Base-by-base conservation (phyloP, 2,888 invertebrate species). In the Amblyteles armatorius region DNA sequence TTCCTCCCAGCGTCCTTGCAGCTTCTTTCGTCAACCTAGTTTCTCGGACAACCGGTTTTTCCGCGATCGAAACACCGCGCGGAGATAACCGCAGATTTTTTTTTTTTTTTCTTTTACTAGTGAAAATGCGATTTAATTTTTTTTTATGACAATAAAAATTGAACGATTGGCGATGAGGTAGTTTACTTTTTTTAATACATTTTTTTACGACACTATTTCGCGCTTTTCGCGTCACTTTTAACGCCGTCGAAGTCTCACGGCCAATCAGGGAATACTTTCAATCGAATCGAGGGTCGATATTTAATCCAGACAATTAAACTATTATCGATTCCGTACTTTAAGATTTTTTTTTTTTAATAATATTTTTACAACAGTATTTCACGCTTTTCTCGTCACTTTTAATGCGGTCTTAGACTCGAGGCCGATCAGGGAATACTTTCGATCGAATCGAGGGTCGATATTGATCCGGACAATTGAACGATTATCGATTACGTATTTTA, bases 21-120 rank as follows among this genome's bases (percentile, higher is more conserved):
- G 67, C 77, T 63, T 71, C 69, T 83, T 79, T 74, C 68, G 52
- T 60, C 68, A 74, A 60, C n/a, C 44, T 22, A 16, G 40, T 57
- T 73, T 68, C 78, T 36, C 50, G 79, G 19, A 22, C 2, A 80
- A 84, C 80, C 84, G 72, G 80, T 77, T 84, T 73, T 63, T 16
- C 50, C 29, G 26, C 5, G 16, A 22, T 60, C 22, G 4, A 13
- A 26, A n/a, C 16, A 22, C 22, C 16, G 13, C 16, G 3, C 1
- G 29, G 13, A 60, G 60, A 60, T 26, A 60, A 60, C 29, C 60
- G 6, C 60, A 26, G 22, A 29, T 26, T 60, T 13, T 11, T 13
- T 29, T 60, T 26, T 29, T 60, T 3, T 11, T 29, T 29, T 4
- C 0, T 16, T 29, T 26, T 57, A 55, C 19, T 55, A 3, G 3